Evolutionary conservation across 2,113 vertebrate genomes (phyloP), one percentile per base, ranked within the genome.

Genomic region (Bubo bubo): DNA sequence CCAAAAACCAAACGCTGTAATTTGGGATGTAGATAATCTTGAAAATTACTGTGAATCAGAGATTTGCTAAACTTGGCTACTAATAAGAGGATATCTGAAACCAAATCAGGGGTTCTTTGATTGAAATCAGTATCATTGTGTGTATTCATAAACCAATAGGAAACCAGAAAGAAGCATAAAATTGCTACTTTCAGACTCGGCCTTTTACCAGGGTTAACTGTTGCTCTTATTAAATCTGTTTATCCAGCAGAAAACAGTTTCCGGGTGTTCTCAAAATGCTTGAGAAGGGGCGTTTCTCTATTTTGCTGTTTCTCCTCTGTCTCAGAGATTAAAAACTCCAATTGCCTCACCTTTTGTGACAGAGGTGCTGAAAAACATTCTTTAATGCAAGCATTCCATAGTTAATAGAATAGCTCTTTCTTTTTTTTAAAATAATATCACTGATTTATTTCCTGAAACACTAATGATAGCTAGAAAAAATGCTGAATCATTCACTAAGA

Each of bases 221-320:
- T 93, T 64, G 39, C 37, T 89, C 73, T 79, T 66, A 88, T 26
- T 90, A 86, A 88, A 89, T 94, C 45, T 92, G 84, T 89, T 94
- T 89, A 82, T 84, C 35, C 73, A 91, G 56, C 66, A 89, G 66
- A 96, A 96, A 85, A 84, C 39, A 45, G 7, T 43, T 91, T 93
- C 58, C 4, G 8, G 27, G 58, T 91, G 28, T 17, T 81, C 91
- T 89, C 3, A 4, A 60, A 89, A 53, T 34, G 56, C 12, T 76
- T 68, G 24, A 23, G 3, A 1, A 28, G 59, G 15, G 16, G 5
- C 21, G 6, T 32, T 91, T 86, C 83, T 93, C 17, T 72, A 5
- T 79, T 89, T 84, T 81, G 50, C 27, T 80, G 30, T 72, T 91
- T 35, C 49, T 81, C 7, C 9, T 97, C 93, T 58, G 39, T 4